Evolutionary conservation across 2,888 invertebrate species (phyloP).

Genomic region (Cordilura impudica): DNA sequence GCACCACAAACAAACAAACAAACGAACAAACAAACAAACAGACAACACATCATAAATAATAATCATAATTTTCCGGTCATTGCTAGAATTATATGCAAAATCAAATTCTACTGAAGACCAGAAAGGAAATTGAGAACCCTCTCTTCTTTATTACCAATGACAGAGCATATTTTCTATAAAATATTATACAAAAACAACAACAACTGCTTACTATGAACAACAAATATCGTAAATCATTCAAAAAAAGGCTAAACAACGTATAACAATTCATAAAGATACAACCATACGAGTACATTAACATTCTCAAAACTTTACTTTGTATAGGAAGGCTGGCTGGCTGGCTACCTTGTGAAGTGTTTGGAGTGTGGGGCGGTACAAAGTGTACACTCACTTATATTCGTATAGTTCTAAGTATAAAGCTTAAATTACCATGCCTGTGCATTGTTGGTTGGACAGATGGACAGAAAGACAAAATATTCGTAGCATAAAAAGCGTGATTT

Average conservation of each 20-base stretch:
- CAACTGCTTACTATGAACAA: slow-evolving; percentile 27
- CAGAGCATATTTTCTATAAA: slow-evolving; percentile 23
- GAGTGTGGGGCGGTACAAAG: slow-evolving; percentile 3
- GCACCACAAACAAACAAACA: neutral
- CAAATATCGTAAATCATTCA: slow-evolving; percentile 53
- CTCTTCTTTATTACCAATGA: slow-evolving; percentile 22
- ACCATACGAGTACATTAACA: neutral
- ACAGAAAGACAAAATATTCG: slow-evolving; percentile 59
- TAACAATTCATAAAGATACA: slow-evolving; percentile 25
- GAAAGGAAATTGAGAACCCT: slow-evolving; percentile 60
- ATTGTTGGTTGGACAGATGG: slow-evolving; percentile 38
- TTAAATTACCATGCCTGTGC: slow-evolving; percentile 59
- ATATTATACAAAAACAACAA: neutral
- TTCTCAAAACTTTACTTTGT: slow-evolving; percentile 8
- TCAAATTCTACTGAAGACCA: slow-evolving; percentile 15
- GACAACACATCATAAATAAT: slow-evolving; percentile 60
- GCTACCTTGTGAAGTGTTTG: neutral
- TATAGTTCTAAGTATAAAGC: no score
- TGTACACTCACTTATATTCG: slow-evolving; percentile 43
- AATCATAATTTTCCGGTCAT: slow-evolving; percentile 76
- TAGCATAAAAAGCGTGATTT: slow-evolving; percentile 66
- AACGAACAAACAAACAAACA: no score
- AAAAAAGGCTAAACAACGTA: slow-evolving; percentile 23
- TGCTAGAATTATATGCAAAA: slow-evolving; percentile 65
- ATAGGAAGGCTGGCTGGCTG: neutral